Evolutionary conservation across 2,797 vertebrate species (phyloP), one percentile per base, ranked within the genome.

Genomic region (Tadarida brasiliensis): DNA sequence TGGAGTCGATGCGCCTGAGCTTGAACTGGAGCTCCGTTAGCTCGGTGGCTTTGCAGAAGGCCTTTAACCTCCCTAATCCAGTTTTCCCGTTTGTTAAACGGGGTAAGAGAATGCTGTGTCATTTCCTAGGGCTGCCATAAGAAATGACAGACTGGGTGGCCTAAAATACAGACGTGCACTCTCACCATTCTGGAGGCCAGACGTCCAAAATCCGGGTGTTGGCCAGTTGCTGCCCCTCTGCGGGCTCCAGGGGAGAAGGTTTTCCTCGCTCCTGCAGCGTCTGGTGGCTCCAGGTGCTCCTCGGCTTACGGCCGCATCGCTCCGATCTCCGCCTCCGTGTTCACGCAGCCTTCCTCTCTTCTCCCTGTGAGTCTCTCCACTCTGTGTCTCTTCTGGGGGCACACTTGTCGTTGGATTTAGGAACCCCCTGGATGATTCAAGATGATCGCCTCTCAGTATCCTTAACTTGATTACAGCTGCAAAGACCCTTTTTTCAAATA

Each of bases 401-500:
- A 71, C 44, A 74, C 20, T 14, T 26, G 2, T 57, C 89, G 63
- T 11, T 84, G 56, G 16, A 49, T 30, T 85, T 77, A 65, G 44
- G n/a, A 19, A 49, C 61, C 67, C 59, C 17, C 84, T n/a, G 5
- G 33, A 33, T 54, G 57, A 95, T 15, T 54, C 39, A 77, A 9
- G 17, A 35, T 35, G 65, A 22, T 57, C 57, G 77, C n/a, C 65
- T 63, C 65, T 74, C 59, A 76, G 70, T 12, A 95, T 30, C 65
- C 5, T 91, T 93, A 51, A 73, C 57, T 78, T 70, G 84, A 77
- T 44, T 24, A 30, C 16, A 78, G 57, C 44, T 49, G 14, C 22
- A 81, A 95, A 89, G 78, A 86, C 3, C 11, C 17, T 87, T 76
- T 76, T 74, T 26, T 26, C 47, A 93, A 73, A 85, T 49, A 77